Evolutionary conservation across 2,797 vertebrate species (phyloP).

Genomic region (Microtus obscurus): DNA sequence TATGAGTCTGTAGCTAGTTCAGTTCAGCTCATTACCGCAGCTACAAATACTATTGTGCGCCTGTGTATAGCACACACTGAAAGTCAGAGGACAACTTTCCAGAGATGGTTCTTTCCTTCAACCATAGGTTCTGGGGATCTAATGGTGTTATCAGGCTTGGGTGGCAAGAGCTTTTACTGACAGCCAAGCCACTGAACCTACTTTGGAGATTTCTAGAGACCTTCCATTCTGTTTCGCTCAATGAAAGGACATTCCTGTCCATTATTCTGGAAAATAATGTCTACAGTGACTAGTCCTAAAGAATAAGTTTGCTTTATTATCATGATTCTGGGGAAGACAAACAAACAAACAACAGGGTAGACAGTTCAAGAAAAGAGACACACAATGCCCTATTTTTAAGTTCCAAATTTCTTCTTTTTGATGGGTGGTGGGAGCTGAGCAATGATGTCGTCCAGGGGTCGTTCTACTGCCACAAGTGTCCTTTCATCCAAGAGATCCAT

Average conservation of each 20-base stretch:
- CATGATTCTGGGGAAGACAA: slow-evolving; percentile 60
- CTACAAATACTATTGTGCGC: not conserved
- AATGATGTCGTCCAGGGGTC: slow-evolving; percentile 92
- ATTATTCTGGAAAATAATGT: slow-evolving; percentile 55
- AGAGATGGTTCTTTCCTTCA: not conserved
- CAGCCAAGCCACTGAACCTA: not conserved
- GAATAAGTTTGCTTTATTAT: slow-evolving; percentile 83
- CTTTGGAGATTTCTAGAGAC: not conserved
- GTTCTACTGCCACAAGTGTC: slow-evolving; percentile 95
- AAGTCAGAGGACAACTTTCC: not conserved
- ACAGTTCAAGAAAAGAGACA: slow-evolving; percentile 57
- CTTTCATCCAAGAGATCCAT: slow-evolving; percentile 92
- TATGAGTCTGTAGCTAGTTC: not conserved
- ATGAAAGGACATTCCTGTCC: slow-evolving; percentile 32
- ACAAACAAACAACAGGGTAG: not conserved
- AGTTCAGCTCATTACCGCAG: not conserved
- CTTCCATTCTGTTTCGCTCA: not conserved
- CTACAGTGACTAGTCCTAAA: slow-evolving; percentile 23
- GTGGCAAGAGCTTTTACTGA: not conserved
- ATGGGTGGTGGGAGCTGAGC: slow-evolving; percentile 93
- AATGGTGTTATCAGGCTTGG: not conserved
- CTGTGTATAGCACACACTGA: not conserved
- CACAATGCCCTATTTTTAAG: slow-evolving; percentile 85
- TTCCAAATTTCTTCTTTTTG: slow-evolving; percentile 96
- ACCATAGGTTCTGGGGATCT: not conserved